A percentile compares a stretch with the other conserved stretches of the same genome.
Evolutionary conservation across 2,113 vertebrate genomes (phyloP).

Genomic region (Takifugu bimaculatus): DNA sequence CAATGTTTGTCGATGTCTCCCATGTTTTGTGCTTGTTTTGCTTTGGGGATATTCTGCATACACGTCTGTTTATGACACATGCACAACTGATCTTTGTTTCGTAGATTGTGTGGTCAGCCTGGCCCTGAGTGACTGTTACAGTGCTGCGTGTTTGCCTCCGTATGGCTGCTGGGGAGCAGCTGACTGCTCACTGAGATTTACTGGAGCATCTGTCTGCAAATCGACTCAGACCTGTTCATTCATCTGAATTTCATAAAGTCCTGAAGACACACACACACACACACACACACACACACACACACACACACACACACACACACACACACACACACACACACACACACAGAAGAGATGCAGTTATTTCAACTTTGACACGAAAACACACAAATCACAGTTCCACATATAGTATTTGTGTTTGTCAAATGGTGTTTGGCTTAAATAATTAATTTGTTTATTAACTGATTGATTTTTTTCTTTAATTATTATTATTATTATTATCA

Average conservation of each 20-base stretch:
- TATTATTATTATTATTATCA: no score
- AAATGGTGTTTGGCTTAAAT: no score
- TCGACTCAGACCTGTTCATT: constrained; percentile 66
- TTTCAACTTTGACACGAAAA: constrained; percentile 19
- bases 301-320: neutral
- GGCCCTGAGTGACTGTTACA: constrained; percentile 23
- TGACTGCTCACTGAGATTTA: constrained; percentile 65
- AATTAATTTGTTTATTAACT: no score
- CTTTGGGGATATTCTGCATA: neutral
- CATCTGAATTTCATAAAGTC: constrained; percentile 65
- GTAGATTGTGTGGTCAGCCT: constrained; percentile 33
- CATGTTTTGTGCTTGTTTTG: constrained; percentile 7
- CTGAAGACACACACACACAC: constrained; percentile 20
- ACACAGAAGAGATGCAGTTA: constrained; percentile 16
- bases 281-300: neutral
- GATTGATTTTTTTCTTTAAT: no score
- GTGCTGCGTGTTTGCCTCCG: constrained; percentile 40
- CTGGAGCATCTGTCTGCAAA: constrained; percentile 66
- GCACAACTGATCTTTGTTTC: constrained; percentile 7
- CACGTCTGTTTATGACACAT: neutral
- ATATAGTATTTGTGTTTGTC: no score
- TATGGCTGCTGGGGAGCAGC: constrained; percentile 57
- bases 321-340: neutral
- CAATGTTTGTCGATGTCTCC: neutral
- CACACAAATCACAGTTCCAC: no score